A percentile compares a stretch with the other conserved stretches of the same genome.
phyloP scores from a whole-genome alignment of 2,888 invertebrate species.

The Gastrophysa polygoni region DNA sequence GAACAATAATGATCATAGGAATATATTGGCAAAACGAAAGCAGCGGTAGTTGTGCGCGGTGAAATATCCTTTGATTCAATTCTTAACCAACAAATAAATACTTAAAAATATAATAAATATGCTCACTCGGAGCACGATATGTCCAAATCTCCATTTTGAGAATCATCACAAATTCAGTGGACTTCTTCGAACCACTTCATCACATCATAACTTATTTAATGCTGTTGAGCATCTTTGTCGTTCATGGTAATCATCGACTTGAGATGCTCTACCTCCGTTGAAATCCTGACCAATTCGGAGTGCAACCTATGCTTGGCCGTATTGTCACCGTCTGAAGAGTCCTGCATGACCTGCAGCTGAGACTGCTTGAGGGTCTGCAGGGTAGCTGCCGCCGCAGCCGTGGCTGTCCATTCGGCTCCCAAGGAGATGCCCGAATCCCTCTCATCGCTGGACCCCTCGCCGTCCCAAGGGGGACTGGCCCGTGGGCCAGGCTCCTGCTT shows the following conservation, averaged over 20 bases:
- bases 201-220: constrained; percentile 34
- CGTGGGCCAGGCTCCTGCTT: constrained; percentile 84
- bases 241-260: constrained; percentile 80
- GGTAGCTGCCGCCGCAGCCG: constrained; percentile 52
- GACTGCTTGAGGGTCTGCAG: constrained; percentile 54
- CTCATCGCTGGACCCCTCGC: constrained; percentile 89
- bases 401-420: constrained; percentile 69
- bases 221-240: constrained; percentile 43
- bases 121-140: constrained; percentile 51
- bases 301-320: constrained; percentile 79
- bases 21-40: constrained; percentile 49
- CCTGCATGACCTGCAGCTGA: constrained; percentile 52
- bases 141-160: constrained; percentile 49
- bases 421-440: constrained; percentile 88
- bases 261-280: constrained; percentile 89
- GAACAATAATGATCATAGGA: constrained; percentile 42
- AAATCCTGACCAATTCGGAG: constrained; percentile 84
- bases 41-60: constrained; percentile 47
- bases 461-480: constrained; percentile 85
- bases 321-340: constrained; percentile 52
- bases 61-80: constrained; percentile 36
- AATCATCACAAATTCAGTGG: constrained; percentile 45
- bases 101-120: constrained; percentile 51
- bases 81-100: constrained; percentile 51
- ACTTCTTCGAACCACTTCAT: constrained; percentile 36